phyloP scores from a whole-genome alignment of 2,113 vertebrate species.

The Hippocampus mohnikei region DNA sequence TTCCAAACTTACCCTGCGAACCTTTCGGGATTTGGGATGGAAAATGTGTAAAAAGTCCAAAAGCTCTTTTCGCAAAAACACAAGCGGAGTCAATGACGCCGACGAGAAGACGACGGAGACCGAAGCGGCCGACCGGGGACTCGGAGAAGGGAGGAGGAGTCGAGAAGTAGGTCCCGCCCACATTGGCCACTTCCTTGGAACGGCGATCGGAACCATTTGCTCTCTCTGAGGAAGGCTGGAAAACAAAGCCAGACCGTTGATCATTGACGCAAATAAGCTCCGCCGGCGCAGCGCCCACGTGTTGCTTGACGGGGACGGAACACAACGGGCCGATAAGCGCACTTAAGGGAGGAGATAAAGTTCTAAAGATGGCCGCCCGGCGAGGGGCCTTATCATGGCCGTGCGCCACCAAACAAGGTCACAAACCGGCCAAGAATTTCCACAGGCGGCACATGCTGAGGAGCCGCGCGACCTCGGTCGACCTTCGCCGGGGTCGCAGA shows the following conservation, averaged over 20 bases:
- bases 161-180: not conserved
- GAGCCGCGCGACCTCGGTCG: not conserved
- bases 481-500: not conserved
- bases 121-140: not conserved
- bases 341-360: not conserved
- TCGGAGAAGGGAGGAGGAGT: not conserved
- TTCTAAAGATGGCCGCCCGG: not conserved
- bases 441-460: not conserved
- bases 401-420: not conserved
- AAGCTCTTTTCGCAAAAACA: not conserved
- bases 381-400: not conserved
- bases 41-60: not conserved
- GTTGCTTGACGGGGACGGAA: not conserved
- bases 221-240: no score
- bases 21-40: not conserved
- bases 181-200: not conserved
- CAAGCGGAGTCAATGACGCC: not conserved
- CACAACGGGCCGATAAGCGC: not conserved
- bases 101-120: not conserved
- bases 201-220: no score
- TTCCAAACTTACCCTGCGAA: not conserved
- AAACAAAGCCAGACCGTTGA: no score
- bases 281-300: no score
- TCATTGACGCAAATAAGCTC: no score
- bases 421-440: not conserved